Conservation (phyloP, 2,113 vertebrate species). For the Abramis brama region DNA sequence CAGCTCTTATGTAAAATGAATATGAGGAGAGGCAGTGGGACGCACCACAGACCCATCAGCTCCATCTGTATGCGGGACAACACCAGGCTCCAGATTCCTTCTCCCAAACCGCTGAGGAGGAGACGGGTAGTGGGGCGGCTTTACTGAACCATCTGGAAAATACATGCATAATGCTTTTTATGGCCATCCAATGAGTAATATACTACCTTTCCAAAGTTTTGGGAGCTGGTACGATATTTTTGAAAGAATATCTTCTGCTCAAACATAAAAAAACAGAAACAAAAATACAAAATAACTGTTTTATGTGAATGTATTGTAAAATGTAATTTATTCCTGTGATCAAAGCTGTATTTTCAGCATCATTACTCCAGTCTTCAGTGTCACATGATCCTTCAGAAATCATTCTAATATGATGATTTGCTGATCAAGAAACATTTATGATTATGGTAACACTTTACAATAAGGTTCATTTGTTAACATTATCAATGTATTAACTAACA, state of each 20-base stretch:
- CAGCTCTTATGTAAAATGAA: not conserved
- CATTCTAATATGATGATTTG: too few species aligned
- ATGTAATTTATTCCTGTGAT: not conserved
- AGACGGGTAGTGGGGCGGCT: conserved; percentile 50
- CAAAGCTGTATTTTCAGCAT: too few species aligned
- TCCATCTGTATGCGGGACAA: conserved; percentile 65
- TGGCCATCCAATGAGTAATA: not conserved
- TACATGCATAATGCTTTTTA: conserved; percentile 13
- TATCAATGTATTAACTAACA: too few species aligned
- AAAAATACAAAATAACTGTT: not conserved
- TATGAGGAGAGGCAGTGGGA: not conserved
- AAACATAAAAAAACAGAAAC: not conserved
- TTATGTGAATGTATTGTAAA: not conserved
- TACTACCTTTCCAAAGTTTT: not conserved
- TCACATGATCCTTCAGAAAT: too few species aligned
- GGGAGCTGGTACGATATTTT: not conserved
- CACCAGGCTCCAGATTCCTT: conserved; percentile 54
- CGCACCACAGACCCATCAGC: conserved; percentile 60
- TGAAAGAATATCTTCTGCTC: not conserved
- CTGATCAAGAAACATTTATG: too few species aligned
- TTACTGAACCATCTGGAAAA: conserved; percentile 63
- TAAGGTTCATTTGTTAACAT: too few species aligned
- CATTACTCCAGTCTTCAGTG: too few species aligned
- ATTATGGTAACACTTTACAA: too few species aligned
- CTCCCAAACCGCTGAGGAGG: conserved; percentile 49